Evolutionary conservation across 1,140 invertebrate species (phyloP).

Genomic region (Chionoecetes opilio): DNA sequence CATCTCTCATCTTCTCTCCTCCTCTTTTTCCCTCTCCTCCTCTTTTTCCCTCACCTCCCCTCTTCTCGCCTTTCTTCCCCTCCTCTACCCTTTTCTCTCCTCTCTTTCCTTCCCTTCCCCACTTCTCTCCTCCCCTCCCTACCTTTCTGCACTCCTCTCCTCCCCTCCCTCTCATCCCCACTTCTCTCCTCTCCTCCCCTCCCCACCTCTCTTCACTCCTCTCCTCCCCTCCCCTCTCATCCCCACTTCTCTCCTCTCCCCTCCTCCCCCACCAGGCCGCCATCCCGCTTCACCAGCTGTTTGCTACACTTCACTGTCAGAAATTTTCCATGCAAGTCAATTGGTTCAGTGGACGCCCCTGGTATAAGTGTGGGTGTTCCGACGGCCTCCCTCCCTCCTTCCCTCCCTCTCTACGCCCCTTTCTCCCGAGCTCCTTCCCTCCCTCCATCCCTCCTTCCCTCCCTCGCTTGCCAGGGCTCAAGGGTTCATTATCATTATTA

Average conservation of each 20-base stretch:
- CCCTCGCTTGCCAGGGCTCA: neutral
- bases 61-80: neutral
- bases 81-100: no score
- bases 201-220: neutral
- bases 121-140: no score
- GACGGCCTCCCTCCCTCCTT: no score
- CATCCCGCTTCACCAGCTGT: no score
- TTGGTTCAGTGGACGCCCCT: neutral
- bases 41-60: neutral
- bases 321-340: slow-evolving; percentile 21
- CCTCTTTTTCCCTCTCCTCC: neutral
- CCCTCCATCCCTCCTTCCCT: neutral
- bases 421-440: no score
- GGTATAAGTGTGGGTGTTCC: no score
- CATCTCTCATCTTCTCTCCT: neutral
- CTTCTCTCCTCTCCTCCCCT: neutral
- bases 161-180: neutral
- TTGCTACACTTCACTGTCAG: no score
- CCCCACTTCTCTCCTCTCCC: neutral
- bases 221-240: neutral
- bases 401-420: no score
- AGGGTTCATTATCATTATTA: slow-evolving; percentile 34
- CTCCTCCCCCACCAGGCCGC: no score
- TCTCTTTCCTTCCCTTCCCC: neutral
- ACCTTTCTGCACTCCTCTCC: no score